phyloP scores from a whole-genome alignment of 2,888 invertebrate genomes.

The Helicoverpa assulta region DNA sequence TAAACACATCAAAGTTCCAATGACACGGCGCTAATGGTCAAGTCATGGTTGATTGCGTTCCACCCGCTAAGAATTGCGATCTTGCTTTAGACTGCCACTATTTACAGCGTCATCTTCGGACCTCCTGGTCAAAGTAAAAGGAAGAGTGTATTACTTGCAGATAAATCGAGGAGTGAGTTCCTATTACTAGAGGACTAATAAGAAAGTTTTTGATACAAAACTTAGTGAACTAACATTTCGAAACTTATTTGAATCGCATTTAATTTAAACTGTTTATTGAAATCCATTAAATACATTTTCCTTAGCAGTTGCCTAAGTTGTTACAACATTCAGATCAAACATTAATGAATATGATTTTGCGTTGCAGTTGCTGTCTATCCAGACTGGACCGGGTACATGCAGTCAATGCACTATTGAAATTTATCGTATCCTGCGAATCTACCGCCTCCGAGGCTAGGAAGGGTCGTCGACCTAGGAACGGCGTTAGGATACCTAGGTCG shows the following conservation, averaged over 20 bases:
- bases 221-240: not conserved
- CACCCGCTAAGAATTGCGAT: conserved; percentile 46
- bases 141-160: conserved; percentile 20
- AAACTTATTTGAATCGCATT: no score
- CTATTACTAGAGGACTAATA: conserved; percentile 11
- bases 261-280: no score
- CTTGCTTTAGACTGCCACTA: conserved; percentile 39
- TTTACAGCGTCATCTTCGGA: conserved; percentile 61
- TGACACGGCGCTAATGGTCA: conserved; percentile 58
- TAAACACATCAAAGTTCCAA: conserved; percentile 66
- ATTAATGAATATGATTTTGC: conserved; percentile 62
- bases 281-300: not conserved
- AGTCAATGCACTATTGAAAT: conserved; percentile 89
- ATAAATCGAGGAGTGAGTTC: conserved; percentile 11
- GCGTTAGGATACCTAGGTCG: conserved; percentile 83
- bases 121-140: conserved; percentile 56
- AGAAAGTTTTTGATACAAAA: conserved; percentile 19
- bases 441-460: conserved; percentile 80
- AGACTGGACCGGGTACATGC: conserved; percentile 71
- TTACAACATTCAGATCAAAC: conserved; percentile 47
- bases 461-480: conserved; percentile 85
- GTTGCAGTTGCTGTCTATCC: conserved; percentile 70
- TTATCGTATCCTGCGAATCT: conserved; percentile 89
- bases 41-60: conserved; percentile 63
- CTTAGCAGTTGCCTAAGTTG: conserved; percentile 10